phyloP scores from a whole-genome alignment of 2,797 vertebrate species.

The Rhinophrynus dorsalis region DNA sequence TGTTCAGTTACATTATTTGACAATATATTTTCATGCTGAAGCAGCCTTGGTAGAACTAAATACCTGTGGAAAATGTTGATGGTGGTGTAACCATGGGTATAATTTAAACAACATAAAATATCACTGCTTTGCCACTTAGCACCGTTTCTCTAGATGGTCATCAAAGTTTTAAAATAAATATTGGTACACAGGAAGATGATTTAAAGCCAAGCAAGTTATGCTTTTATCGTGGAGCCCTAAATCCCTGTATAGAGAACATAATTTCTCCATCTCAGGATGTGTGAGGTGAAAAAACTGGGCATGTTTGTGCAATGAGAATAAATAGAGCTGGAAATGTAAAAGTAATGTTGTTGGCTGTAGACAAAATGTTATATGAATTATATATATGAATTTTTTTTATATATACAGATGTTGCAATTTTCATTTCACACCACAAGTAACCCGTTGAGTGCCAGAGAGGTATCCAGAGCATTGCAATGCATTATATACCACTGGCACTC shows the following conservation, averaged over 20 bases:
- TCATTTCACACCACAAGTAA: too few relatives aligned
- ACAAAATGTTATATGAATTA: neutral
- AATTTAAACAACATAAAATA: slow-evolving; percentile 32
- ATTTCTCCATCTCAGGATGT: slow-evolving; percentile 3
- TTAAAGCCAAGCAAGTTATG: slow-evolving; percentile 60
- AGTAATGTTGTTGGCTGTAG: neutral
- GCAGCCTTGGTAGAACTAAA: neutral
- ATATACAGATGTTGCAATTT: too few relatives aligned
- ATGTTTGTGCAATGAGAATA: neutral
- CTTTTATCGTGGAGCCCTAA: slow-evolving; percentile 65
- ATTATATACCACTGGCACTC: too few relatives aligned
- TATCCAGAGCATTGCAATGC: too few relatives aligned
- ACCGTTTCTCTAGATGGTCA: slow-evolving; percentile 62
- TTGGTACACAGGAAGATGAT: slow-evolving; percentile 61
- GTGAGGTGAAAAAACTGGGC: neutral
- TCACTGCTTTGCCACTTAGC: slow-evolving; percentile 53
- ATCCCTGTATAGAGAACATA: slow-evolving; percentile 53
- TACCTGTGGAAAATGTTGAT: neutral
- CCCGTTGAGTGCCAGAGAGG: too few relatives aligned
- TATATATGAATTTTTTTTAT: too few relatives aligned
- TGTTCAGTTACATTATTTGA: neutral
- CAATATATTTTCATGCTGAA: neutral
- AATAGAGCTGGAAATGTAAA: neutral
- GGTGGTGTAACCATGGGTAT: slow-evolving; percentile 12
- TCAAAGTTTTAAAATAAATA: slow-evolving; percentile 62